Base-by-base conservation (phyloP, 2,797 vertebrate genomes). In the Steatocranus sp. region DNA sequence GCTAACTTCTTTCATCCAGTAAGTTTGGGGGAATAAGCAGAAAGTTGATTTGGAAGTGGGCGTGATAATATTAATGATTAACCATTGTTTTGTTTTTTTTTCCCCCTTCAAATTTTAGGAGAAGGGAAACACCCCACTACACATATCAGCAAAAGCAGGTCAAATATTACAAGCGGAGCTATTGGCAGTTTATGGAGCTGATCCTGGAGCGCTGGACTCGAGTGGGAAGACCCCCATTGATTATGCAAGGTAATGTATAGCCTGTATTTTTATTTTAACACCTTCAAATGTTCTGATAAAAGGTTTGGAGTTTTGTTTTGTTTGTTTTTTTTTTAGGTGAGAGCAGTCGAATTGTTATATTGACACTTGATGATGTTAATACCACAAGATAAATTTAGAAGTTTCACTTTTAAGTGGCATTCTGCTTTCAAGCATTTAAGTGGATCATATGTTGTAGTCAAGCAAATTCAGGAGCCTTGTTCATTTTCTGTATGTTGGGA, bases 1-100 rank as follows among this genome's bases (percentile, higher is more conserved):
- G 98, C 98, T 81, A 99, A 99, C 95, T 99, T 99, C 94, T 99
- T 99, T 88, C 98, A 99, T 89, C 98, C 98, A 20, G 98, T 99
- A 96, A 90, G 97, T 92, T 30, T 94, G 78, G 95, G 76, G 18
- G 30, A 77, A 84, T 8, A 34, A 58, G 11, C 2, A 5, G 73
- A 81, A 63, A 14, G 38, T 4, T 32, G 17, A 58, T 32, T 58
- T 58, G 54, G 54, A 58, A 32, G 27, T 53, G 56, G 10, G 5
- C 1, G 17, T 32, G 68, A 48, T 43, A 10, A 53, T 75, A 8
- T 7, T n/a, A 76, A 83, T 82, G 18, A 20, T 27, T 50, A 38
- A 76, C 61, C 7, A 50, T 32, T 73, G 25, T 23, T 43, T n/a
- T n/a, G n/a, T n/a, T 32, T 38, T 48, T 41, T 56, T n/a, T n/a